phyloP scores from a whole-genome alignment of 2,888 invertebrate species.

The Trissoscelio sp. region DNA sequence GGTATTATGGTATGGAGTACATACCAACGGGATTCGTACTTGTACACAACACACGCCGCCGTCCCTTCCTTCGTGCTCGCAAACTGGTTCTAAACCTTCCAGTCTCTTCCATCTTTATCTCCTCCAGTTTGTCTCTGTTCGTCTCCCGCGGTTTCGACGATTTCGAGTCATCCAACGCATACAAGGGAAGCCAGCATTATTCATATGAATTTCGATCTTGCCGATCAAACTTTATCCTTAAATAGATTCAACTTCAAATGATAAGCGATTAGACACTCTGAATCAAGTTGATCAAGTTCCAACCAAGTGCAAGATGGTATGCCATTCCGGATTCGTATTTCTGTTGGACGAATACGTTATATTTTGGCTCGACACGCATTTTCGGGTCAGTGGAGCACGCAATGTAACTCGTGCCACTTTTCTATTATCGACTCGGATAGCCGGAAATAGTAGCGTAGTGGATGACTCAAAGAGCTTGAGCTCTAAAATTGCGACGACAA shows the following conservation, averaged over 20 bases:
- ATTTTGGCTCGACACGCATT: constrained; percentile 64
- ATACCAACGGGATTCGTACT: constrained; percentile 79
- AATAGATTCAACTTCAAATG: no score
- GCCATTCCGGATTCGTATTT: constrained; percentile 13
- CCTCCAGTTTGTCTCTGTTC: constrained; percentile 58
- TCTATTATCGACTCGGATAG: constrained; percentile 72
- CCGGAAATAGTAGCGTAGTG: constrained; percentile 70
- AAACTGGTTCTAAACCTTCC: constrained; percentile 78
- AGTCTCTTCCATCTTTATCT: constrained; percentile 69
- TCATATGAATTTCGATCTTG: constrained; percentile 41
- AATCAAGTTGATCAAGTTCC: constrained; percentile 11
- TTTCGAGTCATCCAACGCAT: constrained; percentile 61
- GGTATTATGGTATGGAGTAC: constrained; percentile 79
- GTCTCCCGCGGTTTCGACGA: constrained; percentile 66
- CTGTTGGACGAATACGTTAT: constrained; percentile 37
- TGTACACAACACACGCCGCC: constrained; percentile 75
- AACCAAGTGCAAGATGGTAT: not conserved
- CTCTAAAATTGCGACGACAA: constrained; percentile 22
- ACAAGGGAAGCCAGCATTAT: constrained; percentile 53
- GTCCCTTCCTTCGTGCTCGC: constrained; percentile 67
- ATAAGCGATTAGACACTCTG: no score
- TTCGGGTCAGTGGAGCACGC: constrained; percentile 71
- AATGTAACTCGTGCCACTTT: constrained; percentile 64
- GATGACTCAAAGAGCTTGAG: constrained; percentile 45
- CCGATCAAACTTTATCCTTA: constrained; percentile 34